Conservation (phyloP, 2,797 vertebrate species). For the Cynodonichthys magdalenae region DNA sequence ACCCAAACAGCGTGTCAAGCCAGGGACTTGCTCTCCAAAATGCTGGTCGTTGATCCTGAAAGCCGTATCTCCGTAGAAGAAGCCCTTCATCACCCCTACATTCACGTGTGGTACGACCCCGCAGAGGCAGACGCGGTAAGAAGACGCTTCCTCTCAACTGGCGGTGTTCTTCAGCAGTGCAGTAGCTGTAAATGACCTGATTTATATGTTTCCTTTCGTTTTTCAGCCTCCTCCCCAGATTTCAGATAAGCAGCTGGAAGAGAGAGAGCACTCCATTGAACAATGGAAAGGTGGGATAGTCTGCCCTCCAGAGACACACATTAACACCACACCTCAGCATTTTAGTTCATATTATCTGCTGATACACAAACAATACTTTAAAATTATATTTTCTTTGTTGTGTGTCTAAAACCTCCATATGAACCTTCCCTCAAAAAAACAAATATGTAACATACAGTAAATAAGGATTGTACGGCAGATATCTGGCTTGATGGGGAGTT, state of each 20-base stretch:
- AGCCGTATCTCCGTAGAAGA: slow-evolving; percentile 95
- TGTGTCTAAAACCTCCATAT: too few species aligned
- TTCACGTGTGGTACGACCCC: slow-evolving; percentile 96
- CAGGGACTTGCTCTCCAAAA: slow-evolving; percentile 95
- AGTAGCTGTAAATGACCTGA: slow-evolving; percentile 25
- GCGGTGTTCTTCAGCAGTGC: background rate
- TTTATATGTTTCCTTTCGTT: slow-evolving; percentile 36
- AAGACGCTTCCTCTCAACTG: slow-evolving; percentile 17
- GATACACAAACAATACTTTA: background rate
- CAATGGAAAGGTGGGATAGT: slow-evolving; percentile 94
- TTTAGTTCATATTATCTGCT: background rate
- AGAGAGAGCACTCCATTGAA: slow-evolving; percentile 95
- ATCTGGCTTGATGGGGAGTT: too few species aligned
- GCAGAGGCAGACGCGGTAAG: slow-evolving; percentile 95
- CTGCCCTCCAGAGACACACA: slow-evolving; percentile 54
- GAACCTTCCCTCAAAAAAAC: too few species aligned
- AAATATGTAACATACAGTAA: too few species aligned
- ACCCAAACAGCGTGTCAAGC: slow-evolving; percentile 88
- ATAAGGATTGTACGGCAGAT: too few species aligned
- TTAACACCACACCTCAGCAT: slow-evolving; percentile 17
- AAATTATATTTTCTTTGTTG: too few species aligned
- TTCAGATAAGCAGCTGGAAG: slow-evolving; percentile 94
- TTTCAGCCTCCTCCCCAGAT: slow-evolving; percentile 94
- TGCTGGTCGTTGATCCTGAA: slow-evolving; percentile 97
- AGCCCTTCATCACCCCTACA: slow-evolving; percentile 94